Evolutionary conservation across 2,888 invertebrate species (phyloP).

Genomic region (Diachrysia chrysitis): DNA sequence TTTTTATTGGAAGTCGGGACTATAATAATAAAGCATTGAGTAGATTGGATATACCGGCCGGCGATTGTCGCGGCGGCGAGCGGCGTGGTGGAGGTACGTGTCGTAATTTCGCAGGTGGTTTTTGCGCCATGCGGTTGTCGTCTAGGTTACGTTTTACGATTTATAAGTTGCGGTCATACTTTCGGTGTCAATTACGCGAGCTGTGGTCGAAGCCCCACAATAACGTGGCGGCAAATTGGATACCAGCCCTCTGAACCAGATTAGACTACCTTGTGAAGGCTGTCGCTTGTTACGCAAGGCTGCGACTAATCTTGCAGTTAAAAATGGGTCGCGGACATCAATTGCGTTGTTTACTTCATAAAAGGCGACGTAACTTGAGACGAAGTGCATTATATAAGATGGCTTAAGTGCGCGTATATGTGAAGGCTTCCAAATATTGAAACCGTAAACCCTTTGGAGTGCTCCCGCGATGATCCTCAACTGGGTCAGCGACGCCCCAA

Average conservation of each 20-base stretch:
- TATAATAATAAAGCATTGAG: constrained; percentile 81
- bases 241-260: constrained; percentile 81
- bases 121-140: constrained; percentile 71
- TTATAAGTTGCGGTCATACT: constrained; percentile 80
- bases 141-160: constrained; percentile 74
- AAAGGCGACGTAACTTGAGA: constrained; percentile 57
- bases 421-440: constrained; percentile 80
- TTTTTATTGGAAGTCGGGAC: constrained; percentile 80
- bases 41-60: constrained; percentile 74
- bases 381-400: constrained; percentile 65
- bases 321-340: constrained; percentile 71
- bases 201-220: constrained; percentile 85
- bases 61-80: constrained; percentile 58
- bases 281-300: constrained; percentile 74
- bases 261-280: constrained; percentile 82
- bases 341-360: constrained; percentile 60
- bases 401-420: constrained; percentile 65
- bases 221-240: constrained; percentile 83
- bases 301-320: constrained; percentile 66
- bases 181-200: constrained; percentile 84
- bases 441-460: constrained; percentile 83
- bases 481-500: constrained; percentile 79
- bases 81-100: constrained; percentile 66
- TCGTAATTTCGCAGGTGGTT: constrained; percentile 71
- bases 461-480: constrained; percentile 78